Evolutionary conservation across 2,113 vertebrate genomes (phyloP).

Genomic region (Chaetorhynchus papuensis): DNA sequence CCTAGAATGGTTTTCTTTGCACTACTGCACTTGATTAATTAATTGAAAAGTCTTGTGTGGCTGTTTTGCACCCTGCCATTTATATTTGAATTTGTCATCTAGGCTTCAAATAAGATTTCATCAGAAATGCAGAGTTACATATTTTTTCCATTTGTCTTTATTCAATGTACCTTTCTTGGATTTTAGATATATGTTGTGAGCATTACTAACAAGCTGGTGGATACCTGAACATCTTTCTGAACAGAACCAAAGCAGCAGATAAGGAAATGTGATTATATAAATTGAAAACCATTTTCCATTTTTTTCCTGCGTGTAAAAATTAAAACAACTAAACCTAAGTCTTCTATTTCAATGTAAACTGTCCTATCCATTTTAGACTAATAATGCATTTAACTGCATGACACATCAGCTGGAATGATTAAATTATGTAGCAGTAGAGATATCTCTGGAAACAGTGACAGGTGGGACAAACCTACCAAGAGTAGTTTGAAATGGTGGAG

Average conservation of each 20-base stretch:
- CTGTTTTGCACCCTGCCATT: background rate
- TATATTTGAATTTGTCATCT: background rate
- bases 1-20: background rate
- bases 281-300: background rate
- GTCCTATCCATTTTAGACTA: conserved; percentile 59
- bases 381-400: conserved; percentile 67
- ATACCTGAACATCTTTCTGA: background rate
- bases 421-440: conserved; percentile 69
- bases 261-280: conserved; percentile 2
- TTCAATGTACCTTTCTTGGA: background rate
- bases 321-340: conserved; percentile 36
- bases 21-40: background rate
- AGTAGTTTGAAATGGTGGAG: background rate
- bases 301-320: conserved; percentile 9
- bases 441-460: conserved; percentile 62
- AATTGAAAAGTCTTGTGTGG: background rate
- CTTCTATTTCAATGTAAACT: conserved; percentile 61
- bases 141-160: background rate
- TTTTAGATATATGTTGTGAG: background rate
- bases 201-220: background rate
- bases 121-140: background rate
- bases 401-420: conserved; percentile 75
- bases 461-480: conserved; percentile 64
- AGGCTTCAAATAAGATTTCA: background rate
- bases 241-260: background rate